Evolutionary conservation across 2,888 invertebrate genomes (phyloP).

Genomic region (Dyspetes luteomarginatus): DNA sequence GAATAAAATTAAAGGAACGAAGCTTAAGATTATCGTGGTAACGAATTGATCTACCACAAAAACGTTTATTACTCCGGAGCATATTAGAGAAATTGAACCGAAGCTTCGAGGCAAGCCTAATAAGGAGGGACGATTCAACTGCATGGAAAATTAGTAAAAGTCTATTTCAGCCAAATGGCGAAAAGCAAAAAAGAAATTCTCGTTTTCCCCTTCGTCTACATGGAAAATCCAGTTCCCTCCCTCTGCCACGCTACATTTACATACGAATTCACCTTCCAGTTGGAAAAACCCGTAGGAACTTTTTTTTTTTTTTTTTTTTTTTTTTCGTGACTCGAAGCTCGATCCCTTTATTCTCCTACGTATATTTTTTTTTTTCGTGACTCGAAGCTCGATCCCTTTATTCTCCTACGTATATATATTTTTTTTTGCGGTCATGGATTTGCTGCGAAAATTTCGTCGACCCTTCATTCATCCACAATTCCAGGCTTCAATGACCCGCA

Average conservation of each 20-base stretch:
- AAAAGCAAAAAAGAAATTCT: constrained; percentile 22
- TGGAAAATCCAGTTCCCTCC: constrained; percentile 41
- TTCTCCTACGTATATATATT: neutral
- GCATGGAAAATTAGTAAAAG: constrained; percentile 70
- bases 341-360: too few relatives aligned
- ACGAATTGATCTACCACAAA: constrained; percentile 52
- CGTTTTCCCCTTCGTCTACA: neutral
- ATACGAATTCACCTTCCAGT: constrained; percentile 53
- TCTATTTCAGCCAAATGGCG: constrained; percentile 60
- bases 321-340: neutral
- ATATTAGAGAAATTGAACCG: constrained; percentile 30
- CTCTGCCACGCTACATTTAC: constrained; percentile 55
- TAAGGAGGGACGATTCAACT: constrained; percentile 68
- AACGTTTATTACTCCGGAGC: constrained; percentile 43
- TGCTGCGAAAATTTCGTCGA: constrained; percentile 9
- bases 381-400: constrained; percentile 3
- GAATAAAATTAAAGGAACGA: constrained; percentile 38
- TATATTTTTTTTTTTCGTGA: constrained; percentile 21
- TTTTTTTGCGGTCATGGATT: constrained; percentile 15
- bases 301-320: constrained; percentile 14
- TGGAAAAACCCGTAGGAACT: constrained; percentile 7
- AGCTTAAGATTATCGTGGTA: constrained; percentile 34
- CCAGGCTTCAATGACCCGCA: constrained; percentile 8
- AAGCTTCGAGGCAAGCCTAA: constrained; percentile 56
- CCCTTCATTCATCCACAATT: constrained; percentile 21